Percentiles rank a stretch among this genome's conserved stretches.
Evolutionary conservation across 2,113 vertebrate genomes (phyloP).

Genomic region (Solea senegalensis): DNA sequence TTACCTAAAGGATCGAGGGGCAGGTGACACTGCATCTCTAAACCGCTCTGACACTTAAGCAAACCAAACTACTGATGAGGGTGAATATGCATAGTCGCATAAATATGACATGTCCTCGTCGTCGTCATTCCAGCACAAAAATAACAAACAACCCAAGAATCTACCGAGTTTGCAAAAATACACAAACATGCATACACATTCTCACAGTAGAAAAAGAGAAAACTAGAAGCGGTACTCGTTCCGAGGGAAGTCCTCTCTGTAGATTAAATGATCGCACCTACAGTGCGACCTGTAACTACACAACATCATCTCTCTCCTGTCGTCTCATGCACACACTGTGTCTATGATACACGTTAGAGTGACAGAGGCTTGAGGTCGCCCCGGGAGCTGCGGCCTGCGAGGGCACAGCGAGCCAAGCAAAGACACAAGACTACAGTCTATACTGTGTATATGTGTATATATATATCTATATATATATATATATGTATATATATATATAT

Average conservation of each 20-base stretch:
- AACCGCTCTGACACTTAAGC: slow-evolving; percentile 26
- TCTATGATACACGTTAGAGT: slow-evolving; percentile 53
- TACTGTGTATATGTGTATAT: slow-evolving; percentile 33
- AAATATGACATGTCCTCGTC: slow-evolving; percentile 27
- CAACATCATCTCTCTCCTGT: slow-evolving; percentile 22
- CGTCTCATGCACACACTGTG: slow-evolving; percentile 50
- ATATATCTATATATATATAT: too few species aligned
- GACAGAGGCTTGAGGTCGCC: slow-evolving; percentile 37
- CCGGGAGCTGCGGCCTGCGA: slow-evolving; percentile 24
- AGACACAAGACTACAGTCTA: slow-evolving; percentile 68
- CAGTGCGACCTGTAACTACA: slow-evolving; percentile 28
- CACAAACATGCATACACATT: slow-evolving; percentile 61
- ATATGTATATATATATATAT: too few species aligned
- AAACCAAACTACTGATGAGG: slow-evolving; percentile 42
- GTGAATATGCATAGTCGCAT: slow-evolving; percentile 62
- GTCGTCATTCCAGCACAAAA: slow-evolving; percentile 43
- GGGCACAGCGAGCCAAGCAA: slow-evolving; percentile 65
- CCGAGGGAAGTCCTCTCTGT: slow-evolving; percentile 50
- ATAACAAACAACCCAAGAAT: slow-evolving; percentile 43
- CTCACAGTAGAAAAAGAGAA: slow-evolving; percentile 66
- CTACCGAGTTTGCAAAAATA: slow-evolving; percentile 54
- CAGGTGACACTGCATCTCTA: slow-evolving; percentile 1
- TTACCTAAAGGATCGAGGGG: not conserved
- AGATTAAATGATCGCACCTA: slow-evolving; percentile 43
- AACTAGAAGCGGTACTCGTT: slow-evolving; percentile 51